Evolutionary conservation across 1,140 invertebrate species (phyloP), one percentile per base, ranked within the genome.

Genomic region (Lycorma delicatula): DNA sequence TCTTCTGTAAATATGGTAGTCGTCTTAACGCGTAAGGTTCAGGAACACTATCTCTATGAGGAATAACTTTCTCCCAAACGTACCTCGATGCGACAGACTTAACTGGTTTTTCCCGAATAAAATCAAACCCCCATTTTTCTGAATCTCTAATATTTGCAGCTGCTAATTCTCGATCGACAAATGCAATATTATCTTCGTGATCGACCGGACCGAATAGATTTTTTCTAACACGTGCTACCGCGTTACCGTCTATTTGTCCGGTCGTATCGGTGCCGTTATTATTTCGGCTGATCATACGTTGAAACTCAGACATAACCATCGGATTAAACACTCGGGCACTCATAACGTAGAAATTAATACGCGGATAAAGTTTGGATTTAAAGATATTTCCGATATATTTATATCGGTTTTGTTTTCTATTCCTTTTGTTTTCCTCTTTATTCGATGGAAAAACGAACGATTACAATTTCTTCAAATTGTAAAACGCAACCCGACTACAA

Each of bases 191-290:
- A 3, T 75, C 75, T 9, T 71, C 74, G 60, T 77, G 76, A 62
- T 78, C 75, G 3, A 77, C 75, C 1, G 77, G 77, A 0, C 76
- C 77, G 59, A 79, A 79, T 16, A 79, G 63, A 60, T 75, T 72
- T 56, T 74, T 68, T 11, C 74, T 64, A 2, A 77, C 74, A 11
- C 72, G 69, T 0, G 72, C 72, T 3, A 74, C 59, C 1, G 70
- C 70, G 11, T 70, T 72, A 26, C 47, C 34, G 11, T 26, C 25
- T n/a, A n/a, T n/a, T 18, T 7, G 20, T 13, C 52, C 20, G 12
- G 26, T 25, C 3, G 36, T 18, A 29, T 55, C 53, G 26, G 23
- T 44, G 12, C 68, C 64, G 29, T 72, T 67, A n/a, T n/a, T n/a
- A n/a, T n/a, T n/a, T 34, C 66, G 65, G 54, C 62, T 55, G 29